Evolutionary conservation across 2,113 vertebrate genomes (phyloP), one percentile per base, ranked within the genome.

Genomic region (Telmatochromis sp.): DNA sequence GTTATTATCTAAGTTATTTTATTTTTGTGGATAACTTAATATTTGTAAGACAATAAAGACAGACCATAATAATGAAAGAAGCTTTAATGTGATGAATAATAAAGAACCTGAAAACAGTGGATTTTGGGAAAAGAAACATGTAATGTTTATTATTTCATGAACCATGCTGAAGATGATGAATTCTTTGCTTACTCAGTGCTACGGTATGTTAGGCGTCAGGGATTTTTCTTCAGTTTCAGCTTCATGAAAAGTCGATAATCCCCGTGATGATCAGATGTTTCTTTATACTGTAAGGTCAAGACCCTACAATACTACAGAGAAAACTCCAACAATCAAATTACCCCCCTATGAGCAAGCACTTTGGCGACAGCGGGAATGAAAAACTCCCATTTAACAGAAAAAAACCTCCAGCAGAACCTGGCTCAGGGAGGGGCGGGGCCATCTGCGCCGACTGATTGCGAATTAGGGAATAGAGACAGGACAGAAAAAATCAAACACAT

Each of bases 1-100:
- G 84, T 93, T 96, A 94, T 94, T 94, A 93, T 94, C 95, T 97
- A 97, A 97, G 95, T 97, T 97, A 97, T 97, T 97, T 96, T 96
- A 96, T 96, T 97, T 96, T 96, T 97, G 95, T 96, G 95, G 94
- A 96, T 96, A 96, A 96, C 93, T 96, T 97, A 97, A 97, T 97
- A 96, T 96, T 96, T 97, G 95, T 96, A 96, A 95, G 93, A 96
- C 95, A 96, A 92, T 94, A 95, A 94, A 95, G 86, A 95, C 87
- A 93, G 91, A 92, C 79, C 71, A 82, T 91, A 93, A 94, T 89
- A 91, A 89, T 94, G 78, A 92, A 93, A 89, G 86, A 88, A 87
- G 86, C 88, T 95, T 94, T 89, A 88, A 91, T 93, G 93, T 92
- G 89, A 93, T 92, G 60, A 93, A 84, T 89, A 95, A 93, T 89